A percentile compares a stretch with the other conserved stretches of the same genome.
Evolutionary conservation across 2,888 invertebrate species (phyloP).

Genomic region (Kryphioiulus occultus): DNA sequence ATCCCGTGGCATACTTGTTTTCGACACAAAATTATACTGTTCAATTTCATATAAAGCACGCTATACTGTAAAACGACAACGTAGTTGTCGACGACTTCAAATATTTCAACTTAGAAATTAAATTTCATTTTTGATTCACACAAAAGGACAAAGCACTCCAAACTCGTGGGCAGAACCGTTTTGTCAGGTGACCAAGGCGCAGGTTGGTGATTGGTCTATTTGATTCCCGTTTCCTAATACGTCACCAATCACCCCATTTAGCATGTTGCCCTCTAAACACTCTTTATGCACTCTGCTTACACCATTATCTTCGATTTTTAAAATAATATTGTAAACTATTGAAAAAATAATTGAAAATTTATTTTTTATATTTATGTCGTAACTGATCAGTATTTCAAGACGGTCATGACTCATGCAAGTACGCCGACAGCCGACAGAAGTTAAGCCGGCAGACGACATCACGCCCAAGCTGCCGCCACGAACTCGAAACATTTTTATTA

Average conservation of each 20-base stretch:
- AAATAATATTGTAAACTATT: neutral
- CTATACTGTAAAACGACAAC: neutral
- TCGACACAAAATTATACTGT: neutral
- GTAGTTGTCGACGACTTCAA: neutral
- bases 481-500: too few relatives aligned
- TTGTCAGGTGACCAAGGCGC: neutral
- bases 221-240: neutral
- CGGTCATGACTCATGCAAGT: too few relatives aligned
- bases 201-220: neutral
- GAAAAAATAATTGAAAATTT: neutral
- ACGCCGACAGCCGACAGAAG: too few relatives aligned
- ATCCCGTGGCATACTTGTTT: neutral
- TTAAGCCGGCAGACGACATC: too few relatives aligned
- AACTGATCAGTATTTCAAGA: too few relatives aligned
- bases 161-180: constrained; percentile 25
- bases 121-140: neutral
- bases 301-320: neutral
- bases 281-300: neutral
- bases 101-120: neutral
- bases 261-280: neutral
- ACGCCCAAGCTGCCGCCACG: too few relatives aligned
- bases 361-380: neutral
- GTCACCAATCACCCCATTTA: neutral
- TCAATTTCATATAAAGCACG: neutral
- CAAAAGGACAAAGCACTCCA: constrained; percentile 35